These are phyloP conservation scores for Virgularia gustaviana DNA, from an alignment of 92 coral and sea anemone species.

Conservation along the genomic window DNA sequence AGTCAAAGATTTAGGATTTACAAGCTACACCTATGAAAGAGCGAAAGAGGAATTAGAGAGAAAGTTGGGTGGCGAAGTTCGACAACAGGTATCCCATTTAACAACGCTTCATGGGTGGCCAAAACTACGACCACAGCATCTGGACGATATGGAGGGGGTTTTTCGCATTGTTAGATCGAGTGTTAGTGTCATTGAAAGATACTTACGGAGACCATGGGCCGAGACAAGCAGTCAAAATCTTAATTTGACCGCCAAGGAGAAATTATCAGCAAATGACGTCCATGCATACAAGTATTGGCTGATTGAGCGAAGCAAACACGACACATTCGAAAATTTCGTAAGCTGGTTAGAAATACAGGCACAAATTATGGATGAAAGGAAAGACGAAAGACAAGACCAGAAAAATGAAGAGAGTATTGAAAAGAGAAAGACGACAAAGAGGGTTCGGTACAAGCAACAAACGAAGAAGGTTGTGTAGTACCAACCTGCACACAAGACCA, in stretches of 20 bases:
- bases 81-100: constrained; percentile 4
- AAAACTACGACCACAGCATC: background rate
- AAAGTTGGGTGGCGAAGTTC: constrained; percentile 3
- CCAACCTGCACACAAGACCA: constrained; percentile 16
- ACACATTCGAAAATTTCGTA: constrained; percentile 2
- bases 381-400: background rate
- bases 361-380: constrained; percentile 12
- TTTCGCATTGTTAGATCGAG: constrained; percentile 2
- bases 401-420: background rate
- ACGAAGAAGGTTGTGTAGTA: constrained; percentile 25
- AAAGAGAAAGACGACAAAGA: background rate
- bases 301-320: background rate
- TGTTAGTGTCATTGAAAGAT: too few species aligned
- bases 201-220: too few species aligned
- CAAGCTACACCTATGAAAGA: background rate
- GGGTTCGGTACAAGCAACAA: constrained; percentile 3
- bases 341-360: background rate
- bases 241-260: constrained; percentile 16
- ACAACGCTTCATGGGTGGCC: constrained; percentile 5
- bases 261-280: background rate
- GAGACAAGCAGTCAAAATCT: background rate
- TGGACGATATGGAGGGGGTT: background rate
- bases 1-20: constrained; percentile 15
- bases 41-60: constrained; percentile 3
- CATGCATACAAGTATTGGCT: constrained; percentile 7